phyloP scores from a whole-genome alignment of 64 coral and sea anemone genomes.

The Montipora efflorescens region DNA sequence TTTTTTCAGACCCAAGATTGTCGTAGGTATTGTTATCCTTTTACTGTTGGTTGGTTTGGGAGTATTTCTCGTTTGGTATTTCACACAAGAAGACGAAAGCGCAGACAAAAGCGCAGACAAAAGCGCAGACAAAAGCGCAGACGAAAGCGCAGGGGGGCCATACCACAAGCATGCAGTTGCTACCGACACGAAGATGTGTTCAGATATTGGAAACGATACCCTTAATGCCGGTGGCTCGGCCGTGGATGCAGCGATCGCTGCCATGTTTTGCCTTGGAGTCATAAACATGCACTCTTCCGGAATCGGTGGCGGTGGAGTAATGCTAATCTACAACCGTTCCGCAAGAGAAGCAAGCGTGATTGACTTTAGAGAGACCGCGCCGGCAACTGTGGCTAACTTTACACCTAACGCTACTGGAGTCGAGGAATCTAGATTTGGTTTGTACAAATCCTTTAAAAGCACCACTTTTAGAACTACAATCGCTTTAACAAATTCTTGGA shows the following conservation, averaged over 20 bases:
- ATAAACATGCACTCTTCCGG: constrained; percentile 73
- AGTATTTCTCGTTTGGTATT: too few species aligned
- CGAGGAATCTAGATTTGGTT: not conserved
- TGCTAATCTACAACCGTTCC: constrained; percentile 63
- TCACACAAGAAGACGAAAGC: too few species aligned
- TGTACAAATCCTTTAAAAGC: not conserved
- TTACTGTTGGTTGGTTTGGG: too few species aligned
- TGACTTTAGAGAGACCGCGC: constrained; percentile 73
- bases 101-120: too few species aligned
- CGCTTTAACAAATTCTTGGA: too few species aligned
- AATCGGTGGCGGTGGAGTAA: constrained; percentile 72
- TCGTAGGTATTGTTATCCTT: too few species aligned
- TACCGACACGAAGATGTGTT: constrained; percentile 55
- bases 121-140: too few species aligned
- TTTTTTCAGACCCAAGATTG: too few species aligned
- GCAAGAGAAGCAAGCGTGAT: constrained; percentile 15
- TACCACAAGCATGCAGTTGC: constrained; percentile 61
- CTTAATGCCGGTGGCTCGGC: constrained; percentile 34
- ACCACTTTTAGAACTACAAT: too few species aligned
- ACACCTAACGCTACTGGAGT: not conserved
- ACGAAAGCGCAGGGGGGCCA: constrained; percentile 5
- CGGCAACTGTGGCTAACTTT: not conserved
- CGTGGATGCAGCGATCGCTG: constrained; percentile 69
- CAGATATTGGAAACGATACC: constrained; percentile 52
- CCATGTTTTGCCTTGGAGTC: constrained; percentile 71